Evolutionary conservation across 2,113 vertebrate genomes (phyloP), one percentile per base, ranked within the genome.

Genomic region (Marmota monax): DNA sequence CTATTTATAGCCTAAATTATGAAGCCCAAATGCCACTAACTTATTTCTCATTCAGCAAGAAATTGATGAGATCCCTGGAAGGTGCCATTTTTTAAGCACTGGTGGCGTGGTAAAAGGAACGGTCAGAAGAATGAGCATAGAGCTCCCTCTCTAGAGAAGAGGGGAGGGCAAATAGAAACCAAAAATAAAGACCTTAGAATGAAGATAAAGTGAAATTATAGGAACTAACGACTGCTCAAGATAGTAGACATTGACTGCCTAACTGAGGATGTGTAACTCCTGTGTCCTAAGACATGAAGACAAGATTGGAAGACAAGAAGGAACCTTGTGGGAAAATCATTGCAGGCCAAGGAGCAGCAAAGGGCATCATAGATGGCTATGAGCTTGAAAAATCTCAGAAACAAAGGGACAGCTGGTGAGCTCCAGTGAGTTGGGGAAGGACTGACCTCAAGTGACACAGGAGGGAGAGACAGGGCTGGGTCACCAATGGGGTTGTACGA

Each of bases 401-500:
- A 29, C 7, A n/a, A 8, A 48, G 16, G 23, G 51, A 12, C 48
- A 82, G 11, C 61, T 56, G 83, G 69, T 48, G 25, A 9, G 8
- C 3, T 51, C 4, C 77, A 70, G 7, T 11, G 4, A 48, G 11
- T 27, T 25, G 8, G 7, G 48, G 11, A 20, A 51, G 73, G 20
- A 16, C 45, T 11, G 18, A 7, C 0, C 48, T 27, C 34, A 4
- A 10, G 25, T 3, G 10, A 56, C 27, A n/a, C 2, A 39, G 20
- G 25, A 69, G 53, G 53, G 53, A 42, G 32, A 67, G 42, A 34
- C 7, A 34, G 45, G 13, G 56, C 11, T 17, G 4, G 45, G 45
- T 84, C 22, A 48, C 2, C 11, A 4, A 37, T 27, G 37, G 34
- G 84, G 2, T 14, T n/a, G 11, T 13, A 25, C 22, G 34, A 42